phyloP scores from a whole-genome alignment of 2,888 invertebrate genomes.

The Acheta domesticus region DNA sequence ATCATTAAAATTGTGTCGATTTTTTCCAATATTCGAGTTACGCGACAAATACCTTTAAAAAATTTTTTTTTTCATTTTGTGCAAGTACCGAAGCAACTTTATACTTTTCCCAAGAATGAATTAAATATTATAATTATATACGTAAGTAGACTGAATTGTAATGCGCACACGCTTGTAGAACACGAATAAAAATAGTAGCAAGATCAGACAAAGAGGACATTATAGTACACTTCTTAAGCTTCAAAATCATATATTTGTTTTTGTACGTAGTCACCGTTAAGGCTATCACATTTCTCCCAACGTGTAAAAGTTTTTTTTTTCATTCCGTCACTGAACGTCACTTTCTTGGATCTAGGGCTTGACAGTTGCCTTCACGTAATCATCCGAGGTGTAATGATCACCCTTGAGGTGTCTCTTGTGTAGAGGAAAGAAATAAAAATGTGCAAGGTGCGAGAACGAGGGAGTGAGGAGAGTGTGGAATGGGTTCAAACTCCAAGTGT shows the following conservation, averaged over 20 bases:
- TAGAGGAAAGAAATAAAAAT: background rate
- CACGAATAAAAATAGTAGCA: slow-evolving; percentile 22
- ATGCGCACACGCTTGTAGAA: slow-evolving; percentile 11
- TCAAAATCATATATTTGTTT: slow-evolving; percentile 23
- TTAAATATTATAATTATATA: no score
- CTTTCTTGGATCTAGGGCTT: no score
- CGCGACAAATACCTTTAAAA: no score
- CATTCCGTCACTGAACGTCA: slow-evolving; percentile 25
- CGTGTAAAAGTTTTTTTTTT: slow-evolving; percentile 28
- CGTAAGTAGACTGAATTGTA: background rate
- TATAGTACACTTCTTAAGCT: slow-evolving; percentile 20
- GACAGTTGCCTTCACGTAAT: slow-evolving; percentile 26
- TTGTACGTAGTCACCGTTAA: slow-evolving; percentile 27
- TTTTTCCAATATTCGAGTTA: no score
- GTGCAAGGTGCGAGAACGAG: slow-evolving; percentile 22
- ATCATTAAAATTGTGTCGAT: no score
- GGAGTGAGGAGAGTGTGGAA: slow-evolving; percentile 24
- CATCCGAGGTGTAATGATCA: slow-evolving; percentile 28
- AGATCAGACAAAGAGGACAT: slow-evolving; percentile 3
- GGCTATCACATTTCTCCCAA: slow-evolving; percentile 26
- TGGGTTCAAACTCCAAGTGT: slow-evolving; percentile 19
- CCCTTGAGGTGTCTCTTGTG: background rate
- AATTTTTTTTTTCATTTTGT: no score
- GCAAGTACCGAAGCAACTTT: no score
- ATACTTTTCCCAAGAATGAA: no score